These are phyloP conservation scores for Neoitamus cyanurus DNA, from an alignment of 2,888 invertebrate genomes.

Conservation along the genomic window DNA sequence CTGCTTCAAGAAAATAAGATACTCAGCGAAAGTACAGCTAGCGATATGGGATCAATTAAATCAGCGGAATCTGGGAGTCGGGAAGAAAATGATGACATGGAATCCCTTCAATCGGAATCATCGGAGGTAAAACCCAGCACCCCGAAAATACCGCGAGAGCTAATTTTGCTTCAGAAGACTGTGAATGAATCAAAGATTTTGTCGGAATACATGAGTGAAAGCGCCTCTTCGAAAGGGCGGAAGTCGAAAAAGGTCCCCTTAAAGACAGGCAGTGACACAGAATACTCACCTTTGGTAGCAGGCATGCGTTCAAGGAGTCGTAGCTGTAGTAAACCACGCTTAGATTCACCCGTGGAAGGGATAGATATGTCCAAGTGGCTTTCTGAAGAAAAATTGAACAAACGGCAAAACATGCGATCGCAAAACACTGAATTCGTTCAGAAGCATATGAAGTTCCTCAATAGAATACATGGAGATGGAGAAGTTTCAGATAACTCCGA, in stretches of 20 bases:
- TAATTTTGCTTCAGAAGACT: slow-evolving; percentile 73
- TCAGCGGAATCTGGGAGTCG: neutral
- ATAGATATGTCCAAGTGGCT: slow-evolving; percentile 43
- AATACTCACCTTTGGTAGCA: slow-evolving; percentile 6
- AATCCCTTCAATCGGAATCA: slow-evolving; percentile 36
- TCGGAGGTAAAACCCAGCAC: slow-evolving; percentile 40
- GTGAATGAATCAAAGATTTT: slow-evolving; percentile 77
- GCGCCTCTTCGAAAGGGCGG: slow-evolving; percentile 67
- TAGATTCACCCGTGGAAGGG: slow-evolving; percentile 48
- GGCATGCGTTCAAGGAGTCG: slow-evolving; percentile 60
- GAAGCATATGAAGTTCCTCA: slow-evolving; percentile 72
- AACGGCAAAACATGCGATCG: slow-evolving; percentile 70
- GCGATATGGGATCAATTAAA: neutral
- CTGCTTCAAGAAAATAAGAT: neutral
- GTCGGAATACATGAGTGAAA: slow-evolving; percentile 70
- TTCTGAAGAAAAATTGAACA: slow-evolving; percentile 51
- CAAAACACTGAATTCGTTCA: slow-evolving; percentile 74
- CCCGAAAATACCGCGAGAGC: slow-evolving; percentile 69
- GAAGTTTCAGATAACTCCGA: slow-evolving; percentile 57
- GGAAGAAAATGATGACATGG: slow-evolving; percentile 35
- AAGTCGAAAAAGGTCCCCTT: slow-evolving; percentile 57
- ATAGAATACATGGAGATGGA: slow-evolving; percentile 66
- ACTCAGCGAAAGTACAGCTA: neutral
- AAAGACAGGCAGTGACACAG: slow-evolving; percentile 46
- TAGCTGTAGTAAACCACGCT: slow-evolving; percentile 55